Base-by-base conservation (phyloP, 53 echinoderm and acorn worm species). In the Paracentrotus lividus region DNA sequence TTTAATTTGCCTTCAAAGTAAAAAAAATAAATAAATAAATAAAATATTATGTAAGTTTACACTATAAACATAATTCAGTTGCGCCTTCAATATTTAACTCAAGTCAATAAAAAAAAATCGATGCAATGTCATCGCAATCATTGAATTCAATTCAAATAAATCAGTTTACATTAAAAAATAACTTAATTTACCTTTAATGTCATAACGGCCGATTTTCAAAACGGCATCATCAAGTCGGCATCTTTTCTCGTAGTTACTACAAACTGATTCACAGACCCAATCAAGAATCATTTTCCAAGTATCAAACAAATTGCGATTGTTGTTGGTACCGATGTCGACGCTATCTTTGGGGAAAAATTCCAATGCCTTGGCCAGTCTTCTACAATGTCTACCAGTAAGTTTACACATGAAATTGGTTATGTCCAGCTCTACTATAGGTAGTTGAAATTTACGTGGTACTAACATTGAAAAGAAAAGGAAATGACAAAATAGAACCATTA, bases 161-260 rank as follows among this genome's bases (percentile, higher is more conserved):
- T n/a, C n/a, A n/a, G n/a, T n/a, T n/a, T n/a, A n/a, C n/a, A n/a
- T n/a, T n/a, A n/a, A n/a, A n/a, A n/a, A n/a, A n/a, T n/a, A n/a
- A n/a, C n/a, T n/a, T n/a, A n/a, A n/a, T n/a, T n/a, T 59, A 59
- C 59, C 31, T 31, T 64, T 27, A 29, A 64, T 9, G 64, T 64
- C 64, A 29, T 8, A 64, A 1, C 64, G 64, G 31, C 31, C 64
- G 64, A 64, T 64, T 0, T 64, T 31, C 27, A 64, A 29, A 31
- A 64, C 64, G 9, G 64, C 64, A 31, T 64, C 64, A 27, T 64
- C 64, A 8, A 64, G 31, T 64, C 12, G 26, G 18, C 64, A 64
- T 64, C 64, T 64, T 31, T 64, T 64, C 10, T 64, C 64, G 64
- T 64, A 64, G 64, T 64, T 64, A 64, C 64, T 64, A 29, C 64